Evolutionary conservation across 2,888 invertebrate species (phyloP).

Genomic region (Apoda limacodes): DNA sequence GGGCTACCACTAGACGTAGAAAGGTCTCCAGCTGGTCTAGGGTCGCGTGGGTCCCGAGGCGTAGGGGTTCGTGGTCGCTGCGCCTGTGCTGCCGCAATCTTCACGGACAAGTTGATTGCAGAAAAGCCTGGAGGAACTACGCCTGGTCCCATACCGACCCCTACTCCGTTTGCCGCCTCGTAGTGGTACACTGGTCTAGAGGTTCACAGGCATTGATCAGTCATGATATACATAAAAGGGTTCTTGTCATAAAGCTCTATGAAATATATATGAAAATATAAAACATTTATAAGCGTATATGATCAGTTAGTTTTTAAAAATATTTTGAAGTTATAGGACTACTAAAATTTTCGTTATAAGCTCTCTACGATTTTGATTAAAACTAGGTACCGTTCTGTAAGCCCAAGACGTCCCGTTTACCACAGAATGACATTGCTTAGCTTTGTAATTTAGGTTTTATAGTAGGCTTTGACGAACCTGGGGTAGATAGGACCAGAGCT

Average conservation of each 20-base stretch:
- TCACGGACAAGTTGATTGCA: constrained; percentile 86
- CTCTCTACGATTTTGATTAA: too few relatives aligned
- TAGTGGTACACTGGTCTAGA: constrained; percentile 86
- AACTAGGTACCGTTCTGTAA: too few relatives aligned
- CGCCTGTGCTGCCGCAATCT: constrained; percentile 82
- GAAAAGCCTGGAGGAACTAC: constrained; percentile 81
- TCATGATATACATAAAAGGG: too few relatives aligned
- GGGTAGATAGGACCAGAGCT: constrained; percentile 80
- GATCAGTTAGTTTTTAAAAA: too few relatives aligned
- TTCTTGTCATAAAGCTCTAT: too few relatives aligned
- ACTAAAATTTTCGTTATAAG: too few relatives aligned
- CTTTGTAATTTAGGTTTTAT: constrained; percentile 2
- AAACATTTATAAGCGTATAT: too few relatives aligned
- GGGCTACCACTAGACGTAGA: constrained; percentile 91
- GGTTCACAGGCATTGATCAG: too few relatives aligned
- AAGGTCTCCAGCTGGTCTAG: constrained; percentile 86
- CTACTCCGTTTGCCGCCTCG: constrained; percentile 68
- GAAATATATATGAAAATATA: too few relatives aligned
- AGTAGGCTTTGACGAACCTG: constrained; percentile 54
- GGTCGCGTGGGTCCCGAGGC: constrained; percentile 81
- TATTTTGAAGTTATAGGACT: too few relatives aligned
- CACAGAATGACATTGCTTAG: constrained; percentile 38
- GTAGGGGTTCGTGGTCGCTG: constrained; percentile 80
- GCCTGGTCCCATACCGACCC: constrained; percentile 74
- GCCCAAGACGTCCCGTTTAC: constrained; percentile 58